phyloP scores from a whole-genome alignment of 2,797 vertebrate genomes.

The Nothura maculosa region DNA sequence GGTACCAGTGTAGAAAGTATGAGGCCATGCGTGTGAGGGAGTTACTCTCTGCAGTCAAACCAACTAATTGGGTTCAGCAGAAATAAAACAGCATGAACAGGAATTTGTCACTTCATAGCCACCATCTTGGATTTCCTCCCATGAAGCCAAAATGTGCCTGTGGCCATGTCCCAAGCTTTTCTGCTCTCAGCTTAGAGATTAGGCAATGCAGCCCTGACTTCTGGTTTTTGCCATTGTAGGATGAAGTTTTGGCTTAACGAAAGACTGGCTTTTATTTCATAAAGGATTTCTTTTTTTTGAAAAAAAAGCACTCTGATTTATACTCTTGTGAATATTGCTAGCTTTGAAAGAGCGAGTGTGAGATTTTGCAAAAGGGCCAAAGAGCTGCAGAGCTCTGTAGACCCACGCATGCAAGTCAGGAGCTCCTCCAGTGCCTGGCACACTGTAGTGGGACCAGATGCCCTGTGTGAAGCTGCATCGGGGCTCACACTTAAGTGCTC shows the following conservation, averaged over 20 bases:
- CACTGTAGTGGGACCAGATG: background rate
- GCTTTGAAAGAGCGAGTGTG: background rate
- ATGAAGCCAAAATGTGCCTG: background rate
- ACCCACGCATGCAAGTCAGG: background rate
- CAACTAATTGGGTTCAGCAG: background rate
- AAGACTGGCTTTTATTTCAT: constrained; percentile 13
- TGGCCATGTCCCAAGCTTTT: background rate
- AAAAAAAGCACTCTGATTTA: too few relatives aligned
- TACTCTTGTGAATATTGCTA: background rate
- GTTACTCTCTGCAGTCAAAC: background rate
- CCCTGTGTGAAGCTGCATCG: background rate
- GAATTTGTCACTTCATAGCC: constrained; percentile 16
- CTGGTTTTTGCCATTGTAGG: background rate
- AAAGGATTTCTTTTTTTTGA: constrained; percentile 4
- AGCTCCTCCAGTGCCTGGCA: background rate
- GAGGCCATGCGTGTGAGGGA: background rate
- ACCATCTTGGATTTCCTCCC: constrained; percentile 35
- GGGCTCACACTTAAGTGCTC: background rate
- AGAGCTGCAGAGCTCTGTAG: background rate
- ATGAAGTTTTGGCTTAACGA: background rate
- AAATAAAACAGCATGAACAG: background rate
- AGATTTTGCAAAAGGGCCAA: constrained; percentile 23
- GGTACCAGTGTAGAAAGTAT: background rate
- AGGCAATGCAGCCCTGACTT: background rate
- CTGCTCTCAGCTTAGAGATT: background rate